Percentiles rank a stretch among this genome's conserved stretches.
These are phyloP conservation scores for Chiroxiphia lanceolata DNA, from an alignment of 2,797 vertebrate species.

Conservation along the genomic window DNA sequence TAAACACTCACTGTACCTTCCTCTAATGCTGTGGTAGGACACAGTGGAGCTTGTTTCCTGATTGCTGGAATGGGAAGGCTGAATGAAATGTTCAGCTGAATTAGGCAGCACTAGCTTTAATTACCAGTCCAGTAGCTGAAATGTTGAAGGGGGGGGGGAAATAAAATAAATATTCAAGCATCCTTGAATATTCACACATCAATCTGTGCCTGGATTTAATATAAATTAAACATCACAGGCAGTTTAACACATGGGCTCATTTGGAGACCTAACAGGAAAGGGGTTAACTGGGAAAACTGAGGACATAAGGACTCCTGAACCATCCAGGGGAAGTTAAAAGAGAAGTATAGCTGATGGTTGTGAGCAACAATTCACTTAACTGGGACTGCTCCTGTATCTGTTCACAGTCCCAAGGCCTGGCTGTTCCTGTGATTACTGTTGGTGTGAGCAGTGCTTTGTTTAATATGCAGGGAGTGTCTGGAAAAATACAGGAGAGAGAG, in stretches of 20 bases:
- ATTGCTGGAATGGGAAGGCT: neutral
- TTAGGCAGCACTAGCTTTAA: neutral
- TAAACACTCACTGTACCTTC: neutral
- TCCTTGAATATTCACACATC: too few species aligned
- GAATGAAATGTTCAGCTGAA: neutral
- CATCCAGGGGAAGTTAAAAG: neutral
- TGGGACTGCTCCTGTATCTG: neutral
- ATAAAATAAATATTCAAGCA: neutral
- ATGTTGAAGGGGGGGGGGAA: neutral
- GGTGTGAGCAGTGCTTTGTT: neutral
- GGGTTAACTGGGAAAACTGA: neutral
- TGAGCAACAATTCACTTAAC: neutral
- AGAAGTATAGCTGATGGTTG: neutral
- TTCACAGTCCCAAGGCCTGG: neutral
- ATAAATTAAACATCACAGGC: neutral
- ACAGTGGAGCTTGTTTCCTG: neutral
- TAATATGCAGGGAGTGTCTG: neutral
- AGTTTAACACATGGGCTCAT: neutral
- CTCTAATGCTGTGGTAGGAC: neutral
- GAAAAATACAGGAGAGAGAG: neutral
- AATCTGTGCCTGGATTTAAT: neutral
- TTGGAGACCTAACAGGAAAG: neutral
- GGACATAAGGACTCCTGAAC: neutral
- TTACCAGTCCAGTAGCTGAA: neutral
- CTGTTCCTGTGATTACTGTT: neutral